Evolutionary conservation across 2,113 vertebrate genomes (phyloP).

Genomic region (Setophaga petechia): DNA sequence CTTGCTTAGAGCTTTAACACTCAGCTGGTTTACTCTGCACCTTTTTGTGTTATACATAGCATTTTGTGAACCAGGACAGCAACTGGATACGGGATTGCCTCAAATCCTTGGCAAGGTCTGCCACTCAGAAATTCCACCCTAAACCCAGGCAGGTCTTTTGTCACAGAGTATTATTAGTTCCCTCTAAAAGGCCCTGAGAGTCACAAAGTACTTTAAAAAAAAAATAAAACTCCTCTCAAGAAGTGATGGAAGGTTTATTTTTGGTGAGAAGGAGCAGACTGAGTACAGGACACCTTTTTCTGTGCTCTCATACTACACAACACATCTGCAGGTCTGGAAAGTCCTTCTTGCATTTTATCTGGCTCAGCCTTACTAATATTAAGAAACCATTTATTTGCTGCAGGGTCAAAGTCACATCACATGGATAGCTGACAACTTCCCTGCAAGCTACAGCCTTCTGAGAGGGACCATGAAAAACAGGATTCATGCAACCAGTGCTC

Average conservation of each 20-base stretch:
- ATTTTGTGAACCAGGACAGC: background rate
- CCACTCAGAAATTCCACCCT: constrained; percentile 14
- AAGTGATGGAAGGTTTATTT: background rate
- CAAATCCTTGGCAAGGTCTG: background rate
- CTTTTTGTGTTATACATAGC: constrained; percentile 33
- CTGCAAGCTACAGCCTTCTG: background rate
- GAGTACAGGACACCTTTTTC: background rate
- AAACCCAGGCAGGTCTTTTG: background rate
- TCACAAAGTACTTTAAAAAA: background rate
- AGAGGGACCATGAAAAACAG: background rate
- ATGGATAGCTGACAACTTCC: background rate
- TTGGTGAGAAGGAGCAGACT: background rate
- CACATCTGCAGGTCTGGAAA: background rate
- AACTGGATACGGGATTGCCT: constrained; percentile 10
- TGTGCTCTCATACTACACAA: background rate
- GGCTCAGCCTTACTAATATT: background rate
- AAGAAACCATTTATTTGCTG: background rate
- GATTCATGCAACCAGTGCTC: background rate
- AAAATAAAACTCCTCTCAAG: background rate
- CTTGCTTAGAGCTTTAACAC: background rate
- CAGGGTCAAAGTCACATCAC: background rate
- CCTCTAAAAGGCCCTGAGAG: background rate
- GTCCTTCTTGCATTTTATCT: background rate
- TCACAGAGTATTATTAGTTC: constrained; percentile 24
- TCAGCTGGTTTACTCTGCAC: background rate